phyloP scores from a whole-genome alignment of 2,888 invertebrate species.

The Ectemnius lituratus region DNA sequence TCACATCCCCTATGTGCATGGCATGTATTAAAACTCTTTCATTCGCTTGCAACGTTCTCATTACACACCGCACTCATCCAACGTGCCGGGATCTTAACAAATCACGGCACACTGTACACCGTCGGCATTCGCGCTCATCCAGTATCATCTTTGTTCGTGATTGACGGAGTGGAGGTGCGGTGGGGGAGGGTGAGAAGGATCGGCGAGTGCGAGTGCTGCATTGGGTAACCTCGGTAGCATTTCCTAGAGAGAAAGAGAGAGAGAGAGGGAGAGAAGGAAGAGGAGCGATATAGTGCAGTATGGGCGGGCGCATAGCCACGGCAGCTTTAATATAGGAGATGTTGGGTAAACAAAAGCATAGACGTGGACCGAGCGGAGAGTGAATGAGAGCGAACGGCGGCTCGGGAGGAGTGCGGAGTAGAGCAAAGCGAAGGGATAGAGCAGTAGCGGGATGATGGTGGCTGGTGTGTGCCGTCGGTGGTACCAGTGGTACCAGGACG shows the following conservation, averaged over 20 bases:
- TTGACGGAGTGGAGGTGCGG: background rate
- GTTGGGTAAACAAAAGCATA: conserved; percentile 76
- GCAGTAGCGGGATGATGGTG: conserved; percentile 48
- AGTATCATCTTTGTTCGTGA: conserved; percentile 37
- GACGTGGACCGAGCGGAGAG: conserved; percentile 65
- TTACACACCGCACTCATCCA: conserved; percentile 13
- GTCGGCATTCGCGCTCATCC: conserved; percentile 38
- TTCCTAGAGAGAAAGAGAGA: conserved; percentile 47
- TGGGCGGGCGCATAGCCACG: conserved; percentile 50
- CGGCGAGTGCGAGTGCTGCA: conserved; percentile 42
- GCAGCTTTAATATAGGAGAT: conserved; percentile 75
- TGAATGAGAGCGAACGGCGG: conserved; percentile 64
- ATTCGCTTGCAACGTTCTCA: no score
- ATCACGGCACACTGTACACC: no score
- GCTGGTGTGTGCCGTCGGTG: conserved; percentile 42
- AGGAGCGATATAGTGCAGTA: conserved; percentile 37
- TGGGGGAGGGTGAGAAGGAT: conserved; percentile 34
- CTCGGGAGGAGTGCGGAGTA: conserved; percentile 14
- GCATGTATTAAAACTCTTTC: no score
- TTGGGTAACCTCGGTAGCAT: conserved; percentile 53
- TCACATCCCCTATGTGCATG: background rate
- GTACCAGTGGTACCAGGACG: conserved; percentile 31
- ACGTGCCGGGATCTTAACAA: background rate
- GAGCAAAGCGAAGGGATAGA: no score
- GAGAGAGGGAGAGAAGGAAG: no score